These are phyloP conservation scores for Octodonta nipae DNA, from an alignment of 2,888 invertebrate species.

Conservation along the genomic window DNA sequence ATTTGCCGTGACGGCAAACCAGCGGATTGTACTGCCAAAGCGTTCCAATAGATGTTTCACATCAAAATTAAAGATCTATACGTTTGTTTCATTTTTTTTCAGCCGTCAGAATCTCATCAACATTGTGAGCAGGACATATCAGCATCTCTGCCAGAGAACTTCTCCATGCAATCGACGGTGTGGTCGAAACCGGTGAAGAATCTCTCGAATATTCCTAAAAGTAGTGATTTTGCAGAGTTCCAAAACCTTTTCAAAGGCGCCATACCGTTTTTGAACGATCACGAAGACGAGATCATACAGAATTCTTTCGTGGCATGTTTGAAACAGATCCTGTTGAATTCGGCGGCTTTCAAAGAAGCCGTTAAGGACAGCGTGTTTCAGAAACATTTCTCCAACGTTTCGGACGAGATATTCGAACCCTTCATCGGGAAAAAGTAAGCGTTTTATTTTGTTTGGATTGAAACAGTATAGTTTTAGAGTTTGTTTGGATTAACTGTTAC, in stretches of 20 bases:
- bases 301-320: constrained; percentile 40
- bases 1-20: no score
- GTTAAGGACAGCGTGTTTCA: constrained; percentile 33
- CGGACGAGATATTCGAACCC: constrained; percentile 34
- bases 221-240: constrained; percentile 5
- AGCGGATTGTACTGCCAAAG: no score
- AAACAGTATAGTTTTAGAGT: constrained; percentile 3
- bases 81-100: constrained; percentile 6
- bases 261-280: constrained; percentile 40
- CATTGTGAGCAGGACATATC: constrained; percentile 7
- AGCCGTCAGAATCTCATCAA: constrained; percentile 12
- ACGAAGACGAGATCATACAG: constrained; percentile 43
- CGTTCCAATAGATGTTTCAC: no score
- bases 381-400: constrained; percentile 34
- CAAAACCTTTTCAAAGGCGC: constrained; percentile 37
- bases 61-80: no score
- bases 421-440: constrained; percentile 36
- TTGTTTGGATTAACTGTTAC: neutral
- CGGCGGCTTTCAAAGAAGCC: constrained; percentile 28
- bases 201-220: no score
- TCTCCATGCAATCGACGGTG: constrained; percentile 17
- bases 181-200: constrained; percentile 15
- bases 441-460: no score
- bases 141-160: constrained; percentile 7
- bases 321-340: constrained; percentile 38